Evolutionary conservation across 2,888 invertebrate species (phyloP).

Genomic region (Allygus modestus): DNA sequence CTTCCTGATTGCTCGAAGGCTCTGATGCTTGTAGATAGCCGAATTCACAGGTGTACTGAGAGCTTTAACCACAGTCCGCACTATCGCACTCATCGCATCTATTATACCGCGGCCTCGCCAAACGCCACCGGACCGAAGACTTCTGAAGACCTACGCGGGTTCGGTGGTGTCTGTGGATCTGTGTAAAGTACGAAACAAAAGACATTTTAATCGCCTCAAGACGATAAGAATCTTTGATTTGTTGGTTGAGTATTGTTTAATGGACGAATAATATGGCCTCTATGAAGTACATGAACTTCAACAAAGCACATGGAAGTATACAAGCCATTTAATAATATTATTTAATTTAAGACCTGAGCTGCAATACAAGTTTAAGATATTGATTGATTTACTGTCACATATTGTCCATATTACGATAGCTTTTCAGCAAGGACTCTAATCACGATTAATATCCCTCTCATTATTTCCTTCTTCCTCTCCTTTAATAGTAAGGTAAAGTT

Average conservation of each 20-base stretch:
- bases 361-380: too few species aligned
- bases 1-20: slow-evolving; percentile 47
- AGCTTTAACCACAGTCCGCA: slow-evolving; percentile 24
- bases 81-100: not conserved
- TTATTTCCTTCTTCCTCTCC: too few species aligned
- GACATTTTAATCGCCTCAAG: not conserved
- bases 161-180: not conserved
- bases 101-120: not conserved
- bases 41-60: slow-evolving; percentile 37
- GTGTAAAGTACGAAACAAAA: not conserved
- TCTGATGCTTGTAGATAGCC: slow-evolving; percentile 33
- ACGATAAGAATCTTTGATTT: not conserved
- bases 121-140: not conserved
- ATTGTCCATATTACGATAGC: too few species aligned
- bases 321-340: too few species aligned
- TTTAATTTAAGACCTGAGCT: too few species aligned
- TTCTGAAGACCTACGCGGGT: not conserved
- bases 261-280: not conserved
- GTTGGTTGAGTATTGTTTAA: not conserved
- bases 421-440: too few species aligned
- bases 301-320: too few species aligned
- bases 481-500: too few species aligned
- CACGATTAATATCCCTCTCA: too few species aligned
- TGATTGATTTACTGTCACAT: too few species aligned
- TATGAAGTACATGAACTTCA: too few species aligned